These are phyloP conservation scores for Rhynchonycteris naso DNA, from an alignment of 2,797 vertebrate genomes.

Conservation along the genomic window DNA sequence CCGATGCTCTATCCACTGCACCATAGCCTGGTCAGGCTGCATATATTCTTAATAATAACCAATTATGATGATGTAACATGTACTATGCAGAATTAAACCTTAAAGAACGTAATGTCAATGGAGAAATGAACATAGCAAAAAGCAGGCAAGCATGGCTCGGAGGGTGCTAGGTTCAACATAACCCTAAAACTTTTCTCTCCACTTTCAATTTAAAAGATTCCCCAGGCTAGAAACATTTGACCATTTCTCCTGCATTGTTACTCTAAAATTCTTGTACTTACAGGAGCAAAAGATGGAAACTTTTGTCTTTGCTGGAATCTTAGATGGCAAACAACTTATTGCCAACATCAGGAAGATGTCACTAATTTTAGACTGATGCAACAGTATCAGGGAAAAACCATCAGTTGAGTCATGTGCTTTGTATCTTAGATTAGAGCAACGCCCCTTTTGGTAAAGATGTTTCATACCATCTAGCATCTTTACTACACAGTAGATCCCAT, in stretches of 20 bases:
- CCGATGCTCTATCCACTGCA: too few species aligned
- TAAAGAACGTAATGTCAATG: not conserved
- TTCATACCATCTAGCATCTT: not conserved
- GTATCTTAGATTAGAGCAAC: not conserved
- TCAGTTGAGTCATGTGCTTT: not conserved
- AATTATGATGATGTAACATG: not conserved
- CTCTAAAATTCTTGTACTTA: not conserved
- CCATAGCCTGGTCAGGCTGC: too few species aligned
- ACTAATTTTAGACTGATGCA: not conserved
- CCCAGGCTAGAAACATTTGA: not conserved
- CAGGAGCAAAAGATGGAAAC: not conserved
- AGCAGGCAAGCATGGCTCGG: not conserved
- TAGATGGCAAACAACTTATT: not conserved
- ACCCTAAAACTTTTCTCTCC: not conserved
- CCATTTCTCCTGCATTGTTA: not conserved
- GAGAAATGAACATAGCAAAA: slow-evolving; percentile 5
- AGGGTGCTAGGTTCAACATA: not conserved
- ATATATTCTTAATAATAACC: not conserved
- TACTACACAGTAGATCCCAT: not conserved
- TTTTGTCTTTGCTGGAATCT: not conserved
- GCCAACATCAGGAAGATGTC: not conserved
- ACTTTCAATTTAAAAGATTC: not conserved
- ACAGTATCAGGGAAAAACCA: not conserved
- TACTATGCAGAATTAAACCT: not conserved
- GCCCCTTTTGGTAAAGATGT: not conserved